Conservation (phyloP, 2,888 invertebrate species). For the Nysson spinosus region DNA sequence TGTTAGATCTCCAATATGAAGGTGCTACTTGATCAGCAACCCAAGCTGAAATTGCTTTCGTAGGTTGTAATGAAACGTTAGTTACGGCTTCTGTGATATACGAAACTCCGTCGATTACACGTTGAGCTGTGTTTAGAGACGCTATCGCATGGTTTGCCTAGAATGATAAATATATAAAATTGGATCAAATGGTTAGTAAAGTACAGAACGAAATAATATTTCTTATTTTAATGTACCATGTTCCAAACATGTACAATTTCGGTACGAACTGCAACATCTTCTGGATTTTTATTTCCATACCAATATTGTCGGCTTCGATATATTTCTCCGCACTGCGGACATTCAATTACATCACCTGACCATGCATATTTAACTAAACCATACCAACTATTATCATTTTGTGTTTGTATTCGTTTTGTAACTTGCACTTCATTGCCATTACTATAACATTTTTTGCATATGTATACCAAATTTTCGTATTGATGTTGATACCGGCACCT, state of each 20-base stretch:
- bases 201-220: neutral
- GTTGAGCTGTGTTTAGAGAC: slow-evolving; percentile 81
- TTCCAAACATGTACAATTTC: slow-evolving; percentile 81
- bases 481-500: slow-evolving; percentile 84
- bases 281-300: slow-evolving; percentile 88
- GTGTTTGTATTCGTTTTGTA: slow-evolving; percentile 78
- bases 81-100: slow-evolving; percentile 82
- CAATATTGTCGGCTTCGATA: slow-evolving; percentile 87
- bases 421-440: slow-evolving; percentile 82
- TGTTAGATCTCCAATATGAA: slow-evolving; percentile 88
- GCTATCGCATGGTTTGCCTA: slow-evolving; percentile 61
- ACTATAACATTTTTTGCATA: slow-evolving; percentile 82
- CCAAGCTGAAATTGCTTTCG: slow-evolving; percentile 84
- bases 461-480: slow-evolving; percentile 84
- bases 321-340: slow-evolving; percentile 86
- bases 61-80: slow-evolving; percentile 85
- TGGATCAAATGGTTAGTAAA: neutral
- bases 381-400: slow-evolving; percentile 80
- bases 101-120: slow-evolving; percentile 82
- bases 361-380: slow-evolving; percentile 87
- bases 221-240: slow-evolving; percentile 68
- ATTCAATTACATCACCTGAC: slow-evolving; percentile 88
- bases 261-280: slow-evolving; percentile 82
- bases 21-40: slow-evolving; percentile 89
- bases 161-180: slow-evolving; percentile 12